These are phyloP conservation scores for Gallinago solitaria DNA, from an alignment of 2,797 vertebrate species.

Conservation along the genomic window DNA sequence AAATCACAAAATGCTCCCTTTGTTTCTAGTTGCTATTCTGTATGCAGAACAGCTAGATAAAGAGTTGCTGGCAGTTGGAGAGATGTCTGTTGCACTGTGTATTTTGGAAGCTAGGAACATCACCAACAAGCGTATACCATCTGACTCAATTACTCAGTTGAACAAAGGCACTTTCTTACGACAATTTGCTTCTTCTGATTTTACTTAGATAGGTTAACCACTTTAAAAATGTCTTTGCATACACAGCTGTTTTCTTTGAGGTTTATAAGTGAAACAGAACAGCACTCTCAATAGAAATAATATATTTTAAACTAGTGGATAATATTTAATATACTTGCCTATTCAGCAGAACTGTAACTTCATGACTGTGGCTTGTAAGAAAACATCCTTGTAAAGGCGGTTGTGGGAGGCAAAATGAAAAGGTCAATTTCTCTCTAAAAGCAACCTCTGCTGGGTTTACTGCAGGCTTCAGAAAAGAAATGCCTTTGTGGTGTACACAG, in stretches of 20 bases:
- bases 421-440: neutral
- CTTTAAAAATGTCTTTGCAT: neutral
- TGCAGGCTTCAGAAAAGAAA: neutral
- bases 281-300: neutral
- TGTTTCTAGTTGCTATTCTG: neutral
- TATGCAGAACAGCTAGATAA: neutral
- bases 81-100: neutral
- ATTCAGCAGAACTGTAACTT: neutral
- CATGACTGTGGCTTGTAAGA: neutral
- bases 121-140: too few species aligned
- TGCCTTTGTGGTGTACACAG: neutral
- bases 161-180: neutral
- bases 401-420: neutral
- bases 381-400: neutral
- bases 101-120: neutral
- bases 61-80: neutral
- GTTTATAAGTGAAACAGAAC: neutral
- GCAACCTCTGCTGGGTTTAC: accelerated
- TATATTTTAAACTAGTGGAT: neutral
- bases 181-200: neutral
- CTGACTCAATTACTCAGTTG: neutral
- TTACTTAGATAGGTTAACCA: neutral
- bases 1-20: neutral
- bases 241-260: neutral
- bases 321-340: neutral